phyloP scores from a whole-genome alignment of 2,797 vertebrate genomes.

The Argya squamiceps region DNA sequence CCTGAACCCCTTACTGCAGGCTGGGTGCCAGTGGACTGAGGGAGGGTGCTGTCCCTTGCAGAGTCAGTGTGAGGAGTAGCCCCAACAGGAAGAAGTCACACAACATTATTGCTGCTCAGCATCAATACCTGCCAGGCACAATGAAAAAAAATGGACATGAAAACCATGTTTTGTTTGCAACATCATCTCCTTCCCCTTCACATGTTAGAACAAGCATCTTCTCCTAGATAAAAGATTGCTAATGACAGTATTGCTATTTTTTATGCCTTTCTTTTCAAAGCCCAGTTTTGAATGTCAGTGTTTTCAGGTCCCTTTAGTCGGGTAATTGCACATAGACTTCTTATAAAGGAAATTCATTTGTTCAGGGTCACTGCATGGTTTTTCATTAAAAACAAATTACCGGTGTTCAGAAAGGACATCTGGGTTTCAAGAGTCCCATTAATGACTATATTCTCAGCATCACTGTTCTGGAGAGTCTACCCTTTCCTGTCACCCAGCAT shows the following conservation, averaged over 20 bases:
- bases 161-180: background rate
- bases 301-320: conserved; percentile 71
- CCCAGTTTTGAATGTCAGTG: conserved; percentile 61
- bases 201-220: background rate
- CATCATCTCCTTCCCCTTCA: background rate
- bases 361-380: conserved; percentile 99
- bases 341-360: conserved; percentile 99
- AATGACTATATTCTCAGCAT: conserved; percentile 92
- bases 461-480: conserved; percentile 76
- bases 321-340: conserved; percentile 84
- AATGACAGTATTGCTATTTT: background rate
- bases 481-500: conserved; percentile 78
- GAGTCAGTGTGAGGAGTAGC: background rate
- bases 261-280: conserved; percentile 37
- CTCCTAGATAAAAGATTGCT: background rate
- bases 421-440: conserved; percentile 90
- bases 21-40: no score
- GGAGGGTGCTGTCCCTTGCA: background rate
- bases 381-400: conserved; percentile 99
- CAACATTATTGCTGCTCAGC: background rate
- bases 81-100: background rate
- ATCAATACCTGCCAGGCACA: background rate
- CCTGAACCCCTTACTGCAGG: background rate
- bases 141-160: background rate
- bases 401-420: conserved; percentile 97